Percentiles rank a stretch among this genome's conserved stretches.
Evolutionary conservation across 2,888 invertebrate genomes (phyloP).

Genomic region (Trichopoda pennipes): DNA sequence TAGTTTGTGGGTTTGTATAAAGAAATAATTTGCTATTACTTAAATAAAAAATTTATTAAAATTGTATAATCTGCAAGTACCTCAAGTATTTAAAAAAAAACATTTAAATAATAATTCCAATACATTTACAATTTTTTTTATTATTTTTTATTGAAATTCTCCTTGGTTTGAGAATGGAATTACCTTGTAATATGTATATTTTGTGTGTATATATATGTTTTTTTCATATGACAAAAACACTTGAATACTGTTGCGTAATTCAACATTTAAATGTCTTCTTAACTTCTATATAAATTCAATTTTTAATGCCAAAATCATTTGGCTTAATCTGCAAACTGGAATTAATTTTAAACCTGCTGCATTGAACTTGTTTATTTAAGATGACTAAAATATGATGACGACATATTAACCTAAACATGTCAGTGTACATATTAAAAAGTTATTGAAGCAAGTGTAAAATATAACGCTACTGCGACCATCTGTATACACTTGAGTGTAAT

Average conservation of each 20-base stretch:
- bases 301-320: constrained; percentile 6
- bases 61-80: background rate
- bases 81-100: constrained; percentile 3
- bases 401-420: constrained; percentile 52
- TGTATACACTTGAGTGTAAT: too few species aligned
- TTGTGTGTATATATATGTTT: background rate
- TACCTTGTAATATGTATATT: constrained; percentile 6
- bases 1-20: background rate
- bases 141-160: background rate
- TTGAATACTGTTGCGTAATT: background rate
- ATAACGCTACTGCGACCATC: too few species aligned
- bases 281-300: constrained; percentile 10
- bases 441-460: constrained; percentile 1
- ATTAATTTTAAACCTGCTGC: constrained; percentile 28
- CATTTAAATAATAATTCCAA: background rate
- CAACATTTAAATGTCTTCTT: constrained; percentile 53
- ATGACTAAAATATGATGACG: background rate
- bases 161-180: background rate
- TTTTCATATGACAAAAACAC: background rate
- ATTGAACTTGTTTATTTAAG: constrained; percentile 49
- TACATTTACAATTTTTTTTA: background rate
- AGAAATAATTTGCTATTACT: constrained; percentile 12
- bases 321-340: background rate
- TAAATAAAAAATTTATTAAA: constrained; percentile 18
- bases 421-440: background rate